A percentile compares a stretch with the other conserved stretches of the same genome.
Conservation (phyloP, 1,140 invertebrate genomes). For the Drosophila quadrilineata region DNA sequence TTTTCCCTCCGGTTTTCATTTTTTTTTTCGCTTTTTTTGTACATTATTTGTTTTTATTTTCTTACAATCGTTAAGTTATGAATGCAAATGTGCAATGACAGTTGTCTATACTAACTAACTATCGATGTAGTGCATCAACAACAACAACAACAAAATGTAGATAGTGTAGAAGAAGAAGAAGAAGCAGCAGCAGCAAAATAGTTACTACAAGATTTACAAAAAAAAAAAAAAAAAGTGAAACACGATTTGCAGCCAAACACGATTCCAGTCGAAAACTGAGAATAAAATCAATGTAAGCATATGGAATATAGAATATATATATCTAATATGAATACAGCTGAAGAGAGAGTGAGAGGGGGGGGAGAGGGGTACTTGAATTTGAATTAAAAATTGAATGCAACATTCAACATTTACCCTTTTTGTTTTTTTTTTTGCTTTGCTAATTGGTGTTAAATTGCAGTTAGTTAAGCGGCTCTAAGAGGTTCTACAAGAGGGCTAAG, state of each 20-base stretch:
- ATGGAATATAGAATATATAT: conserved; percentile 37
- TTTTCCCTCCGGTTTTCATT: no score
- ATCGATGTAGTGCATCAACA: conserved; percentile 74
- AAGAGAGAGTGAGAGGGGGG: conserved; percentile 19
- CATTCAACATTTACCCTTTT: conserved; percentile 66
- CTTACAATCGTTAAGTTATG: conserved; percentile 67
- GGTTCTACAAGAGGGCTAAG: neutral
- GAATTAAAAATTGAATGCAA: no score
- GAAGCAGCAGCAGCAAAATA: conserved; percentile 3
- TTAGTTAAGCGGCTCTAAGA: neutral
- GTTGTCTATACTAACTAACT: conserved; percentile 28
- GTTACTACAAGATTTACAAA: no score
- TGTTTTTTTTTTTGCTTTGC: conserved; percentile 44
- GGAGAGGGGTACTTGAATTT: neutral
- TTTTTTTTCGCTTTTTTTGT: no score
- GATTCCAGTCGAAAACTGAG: no score
- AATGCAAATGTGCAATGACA: conserved; percentile 68
- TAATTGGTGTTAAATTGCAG: conserved; percentile 69
- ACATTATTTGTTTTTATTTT: no score
- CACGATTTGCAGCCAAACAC: conserved; percentile 70
- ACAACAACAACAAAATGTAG: conserved; percentile 31
- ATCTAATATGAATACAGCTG: conserved; percentile 29
- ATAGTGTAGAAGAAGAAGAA: neutral
- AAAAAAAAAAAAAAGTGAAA: conserved; percentile 60
- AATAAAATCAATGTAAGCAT: conserved; percentile 11